Evolutionary conservation across 2,888 invertebrate species (phyloP), one percentile per base, ranked within the genome.

Genomic region (Hemicrepidius hirtus): DNA sequence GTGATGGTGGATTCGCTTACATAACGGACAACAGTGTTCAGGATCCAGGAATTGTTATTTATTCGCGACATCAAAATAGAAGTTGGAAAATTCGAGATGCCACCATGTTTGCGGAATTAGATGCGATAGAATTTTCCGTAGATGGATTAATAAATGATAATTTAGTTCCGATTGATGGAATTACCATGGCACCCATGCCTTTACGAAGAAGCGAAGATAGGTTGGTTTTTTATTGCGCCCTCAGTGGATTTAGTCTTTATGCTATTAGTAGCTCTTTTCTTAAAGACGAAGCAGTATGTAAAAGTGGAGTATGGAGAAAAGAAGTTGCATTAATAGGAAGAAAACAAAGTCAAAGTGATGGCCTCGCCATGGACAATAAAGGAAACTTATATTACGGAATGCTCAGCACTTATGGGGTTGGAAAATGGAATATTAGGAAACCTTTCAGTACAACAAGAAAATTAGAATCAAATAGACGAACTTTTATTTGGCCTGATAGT

Each of bases 11-110:
- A 40, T 90, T 88, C 80, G 93, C 93, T 10, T 94, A 93, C 80
- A 93, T 94, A 32, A 92, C 92, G 0, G 94, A 93, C 82, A 91
- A 89, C 80, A 91, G 91, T 79, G 87, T 87, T 3, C 86, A 88
- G 0, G 92, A 93, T 84, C 93, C 93, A 0, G 93, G 93, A 35
- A 89, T 94, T 67, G 90, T 94, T 59, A 91, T 94, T 13, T 94
- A 91, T 85, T 91, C 92, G 0, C 86, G 90, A 65, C 85, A 87
- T 63, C 89, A 91, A 78, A 89, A 90, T 76, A 89, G 88, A 67
- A 89, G 92, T 12, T 80, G 93, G 93, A 93, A 93, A 84, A 82
- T 93, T 41, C 89, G 92, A 7, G 92, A 93, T 80, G 86, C 86
- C 16, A 90, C 92, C 1, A 94, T 94, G 93, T 88, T 87, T 69